Evolutionary conservation across 2,888 invertebrate genomes (phyloP), one percentile per base, ranked within the genome.

Genomic region (Drosophila merina): DNA sequence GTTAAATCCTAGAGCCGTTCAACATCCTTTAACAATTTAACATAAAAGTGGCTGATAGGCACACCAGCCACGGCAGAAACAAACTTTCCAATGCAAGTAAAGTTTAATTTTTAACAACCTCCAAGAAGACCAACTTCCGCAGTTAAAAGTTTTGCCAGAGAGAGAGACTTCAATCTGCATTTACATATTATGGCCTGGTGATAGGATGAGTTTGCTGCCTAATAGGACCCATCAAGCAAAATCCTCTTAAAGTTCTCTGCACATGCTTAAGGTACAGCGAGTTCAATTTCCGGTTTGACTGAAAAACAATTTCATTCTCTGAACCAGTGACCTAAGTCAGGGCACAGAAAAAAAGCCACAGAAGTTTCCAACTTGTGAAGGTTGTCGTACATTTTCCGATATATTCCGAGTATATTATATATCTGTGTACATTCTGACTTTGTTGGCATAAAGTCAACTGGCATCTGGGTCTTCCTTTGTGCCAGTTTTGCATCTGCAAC

Each of bases 281-380:
- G 55, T 72, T 72, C 45, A 40, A 70, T 72, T 72, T 70, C 69
- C 69, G 69, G 63, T 38, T 50, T 31, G 44, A 8, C 33, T 31
- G 38, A n/a, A 20, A 54, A 62, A 62, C 42, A 54, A 62, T 26
- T 59, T 50, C 26, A 50, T 49, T 12, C 10, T 54, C n/a, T 36
- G 48, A 54, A 31, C 64, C 51, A 52, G 10, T 63, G 44, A 63
- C 36, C 51, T 26, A 47, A 12, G 7, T 48, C 36, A 25, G 42
- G 62, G 49, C n/a, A 12, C 10, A 9, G 8, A 47, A 47, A 25
- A 10, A 47, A 7, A 45, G 31, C 42, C 12, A 26, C 55, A 31
- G 9, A 44, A 25, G 28, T 33, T 33, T 26, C 28, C 25, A 49
- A 4, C 36, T 10, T 28, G 14, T 3, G 12, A 47, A 47, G 26